Evolutionary conservation across 2,888 invertebrate species (phyloP).

Genomic region (Ephialtes manifestator): DNA sequence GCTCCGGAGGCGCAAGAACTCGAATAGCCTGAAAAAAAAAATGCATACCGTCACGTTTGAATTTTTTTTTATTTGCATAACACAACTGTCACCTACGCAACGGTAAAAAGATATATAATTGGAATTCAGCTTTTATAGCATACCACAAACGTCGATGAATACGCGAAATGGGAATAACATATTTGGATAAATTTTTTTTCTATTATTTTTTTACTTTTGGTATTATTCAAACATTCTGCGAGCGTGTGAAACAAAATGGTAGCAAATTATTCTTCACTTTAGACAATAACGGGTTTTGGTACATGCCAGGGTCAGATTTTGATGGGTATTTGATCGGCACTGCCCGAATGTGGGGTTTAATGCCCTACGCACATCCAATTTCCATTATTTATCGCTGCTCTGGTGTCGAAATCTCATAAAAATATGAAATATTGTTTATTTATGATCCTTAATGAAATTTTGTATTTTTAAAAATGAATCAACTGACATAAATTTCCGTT

Average conservation of each 20-base stretch:
- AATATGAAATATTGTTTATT: neutral
- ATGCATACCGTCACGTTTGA: neutral
- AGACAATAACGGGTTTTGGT: neutral
- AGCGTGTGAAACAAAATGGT: neutral
- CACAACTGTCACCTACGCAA: neutral
- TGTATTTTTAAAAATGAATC: too few relatives aligned
- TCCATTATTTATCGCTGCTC: conserved; percentile 12
- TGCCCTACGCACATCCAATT: neutral
- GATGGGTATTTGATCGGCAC: neutral
- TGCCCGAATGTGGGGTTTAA: neutral
- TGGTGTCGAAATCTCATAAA: neutral
- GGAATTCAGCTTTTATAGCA: neutral
- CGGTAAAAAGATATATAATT: neutral
- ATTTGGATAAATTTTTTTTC: neutral
- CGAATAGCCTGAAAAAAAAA: neutral
- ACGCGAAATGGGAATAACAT: neutral
- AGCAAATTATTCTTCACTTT: neutral
- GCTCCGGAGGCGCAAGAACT: conserved; percentile 3
- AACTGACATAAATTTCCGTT: neutral
- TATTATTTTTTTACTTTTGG: neutral
- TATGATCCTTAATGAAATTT: neutral
- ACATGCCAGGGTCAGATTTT: neutral
- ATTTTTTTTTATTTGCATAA: neutral
- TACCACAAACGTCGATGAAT: neutral
- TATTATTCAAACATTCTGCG: neutral